Evolutionary conservation across 2,113 vertebrate species (phyloP).

Genomic region (Chloebia gouldiae): DNA sequence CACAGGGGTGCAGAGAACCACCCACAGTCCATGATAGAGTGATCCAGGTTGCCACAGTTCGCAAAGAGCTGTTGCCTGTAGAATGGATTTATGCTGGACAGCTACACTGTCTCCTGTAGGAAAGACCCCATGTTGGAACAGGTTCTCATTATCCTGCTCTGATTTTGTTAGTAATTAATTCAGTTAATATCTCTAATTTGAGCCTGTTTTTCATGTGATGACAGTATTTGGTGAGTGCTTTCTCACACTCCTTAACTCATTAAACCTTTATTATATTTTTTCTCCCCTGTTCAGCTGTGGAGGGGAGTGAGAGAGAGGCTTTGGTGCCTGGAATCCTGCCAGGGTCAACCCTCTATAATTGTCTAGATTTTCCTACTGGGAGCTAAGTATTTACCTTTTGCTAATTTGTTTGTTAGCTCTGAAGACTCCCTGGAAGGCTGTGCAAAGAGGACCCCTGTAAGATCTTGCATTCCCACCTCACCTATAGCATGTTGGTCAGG

Average conservation of each 20-base stretch:
- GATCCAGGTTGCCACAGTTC: not conserved
- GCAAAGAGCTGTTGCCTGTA: not conserved
- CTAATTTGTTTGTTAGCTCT: not conserved
- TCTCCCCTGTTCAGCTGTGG: no score
- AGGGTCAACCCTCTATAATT: not conserved
- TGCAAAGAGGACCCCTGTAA: not conserved
- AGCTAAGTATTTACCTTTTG: not conserved
- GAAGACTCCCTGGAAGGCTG: not conserved
- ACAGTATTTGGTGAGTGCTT: not conserved
- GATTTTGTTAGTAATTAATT: not conserved
- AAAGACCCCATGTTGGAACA: not conserved
- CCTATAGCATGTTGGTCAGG: not conserved
- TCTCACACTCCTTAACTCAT: not conserved
- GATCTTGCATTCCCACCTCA: not conserved
- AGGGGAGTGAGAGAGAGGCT: not conserved
- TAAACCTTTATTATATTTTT: not conserved
- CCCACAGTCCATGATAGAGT: not conserved
- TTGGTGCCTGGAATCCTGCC: not conserved
- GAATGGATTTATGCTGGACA: not conserved
- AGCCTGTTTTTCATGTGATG: not conserved
- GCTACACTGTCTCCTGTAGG: rapidly evolving
- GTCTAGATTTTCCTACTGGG: not conserved
- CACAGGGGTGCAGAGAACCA: not conserved
- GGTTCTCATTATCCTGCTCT: not conserved
- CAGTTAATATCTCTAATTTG: not conserved